These are phyloP conservation scores for Metopolophium dirhodum DNA, from an alignment of 1,140 invertebrate genomes.

Conservation along the genomic window DNA sequence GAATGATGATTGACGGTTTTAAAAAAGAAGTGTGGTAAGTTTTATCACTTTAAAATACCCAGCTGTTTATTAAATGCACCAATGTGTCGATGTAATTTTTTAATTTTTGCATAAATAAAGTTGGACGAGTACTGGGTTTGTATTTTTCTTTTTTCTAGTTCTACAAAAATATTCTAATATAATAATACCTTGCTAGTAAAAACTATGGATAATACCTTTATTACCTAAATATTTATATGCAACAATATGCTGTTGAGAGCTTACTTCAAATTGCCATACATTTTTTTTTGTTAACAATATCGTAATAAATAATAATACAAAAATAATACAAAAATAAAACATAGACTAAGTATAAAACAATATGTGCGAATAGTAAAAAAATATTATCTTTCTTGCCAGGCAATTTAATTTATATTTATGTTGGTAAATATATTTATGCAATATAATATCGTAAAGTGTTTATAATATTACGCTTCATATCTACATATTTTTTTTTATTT, in stretches of 20 bases:
- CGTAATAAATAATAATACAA: not conserved
- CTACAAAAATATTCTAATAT: not conserved
- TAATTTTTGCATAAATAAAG: not conserved
- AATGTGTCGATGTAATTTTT: not conserved
- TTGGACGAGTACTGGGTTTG: not conserved
- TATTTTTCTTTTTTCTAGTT: not conserved
- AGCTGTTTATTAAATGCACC: not conserved
- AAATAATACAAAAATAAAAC: too few species aligned
- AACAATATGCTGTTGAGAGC: not conserved
- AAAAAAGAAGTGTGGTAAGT: not conserved
- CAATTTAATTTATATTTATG: not conserved
- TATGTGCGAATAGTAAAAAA: not conserved
- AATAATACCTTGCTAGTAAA: not conserved
- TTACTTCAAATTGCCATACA: not conserved
- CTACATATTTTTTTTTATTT: not conserved
- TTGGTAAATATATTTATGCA: not conserved
- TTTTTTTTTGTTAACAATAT: slow-evolving; percentile 16
- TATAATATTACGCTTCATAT: not conserved
- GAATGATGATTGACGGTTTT: not conserved
- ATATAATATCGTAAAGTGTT: not conserved
- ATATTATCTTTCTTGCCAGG: not conserved
- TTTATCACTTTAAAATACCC: not conserved
- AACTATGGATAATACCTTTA: too few species aligned
- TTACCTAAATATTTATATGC: not conserved
- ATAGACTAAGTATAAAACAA: slow-evolving; percentile 3